Conservation (phyloP, 2,113 vertebrate species). For the Sapajus apella region DNA sequence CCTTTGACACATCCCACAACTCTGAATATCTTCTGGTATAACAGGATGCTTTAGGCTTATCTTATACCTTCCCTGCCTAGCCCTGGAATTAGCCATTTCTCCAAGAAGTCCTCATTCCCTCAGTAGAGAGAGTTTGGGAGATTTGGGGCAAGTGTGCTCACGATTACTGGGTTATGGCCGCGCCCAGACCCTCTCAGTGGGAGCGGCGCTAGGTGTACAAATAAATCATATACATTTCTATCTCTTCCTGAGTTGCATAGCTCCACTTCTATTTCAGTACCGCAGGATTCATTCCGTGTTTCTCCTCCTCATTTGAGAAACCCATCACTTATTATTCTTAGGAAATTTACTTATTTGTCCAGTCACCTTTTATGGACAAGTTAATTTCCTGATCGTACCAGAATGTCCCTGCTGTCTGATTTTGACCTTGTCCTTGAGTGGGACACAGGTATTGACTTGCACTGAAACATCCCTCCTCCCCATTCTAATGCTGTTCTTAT, state of each 20-base stretch:
- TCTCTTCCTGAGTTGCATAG: not conserved
- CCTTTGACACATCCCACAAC: not conserved
- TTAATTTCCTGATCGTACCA: constrained; percentile 7
- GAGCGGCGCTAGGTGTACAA: not conserved
- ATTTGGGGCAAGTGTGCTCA: not conserved
- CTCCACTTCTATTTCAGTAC: not conserved
- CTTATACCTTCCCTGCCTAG: not conserved
- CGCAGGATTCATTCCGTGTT: not conserved
- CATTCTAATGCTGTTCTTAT: not conserved
- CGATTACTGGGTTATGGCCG: not conserved
- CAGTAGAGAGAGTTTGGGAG: not conserved
- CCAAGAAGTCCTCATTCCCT: not conserved
- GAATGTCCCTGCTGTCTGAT: not conserved
- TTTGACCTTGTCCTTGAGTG: not conserved
- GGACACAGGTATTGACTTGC: not conserved
- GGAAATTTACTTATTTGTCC: constrained; percentile 9
- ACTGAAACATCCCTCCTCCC: not conserved
- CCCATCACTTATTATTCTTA: not conserved
- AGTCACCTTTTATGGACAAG: not conserved
- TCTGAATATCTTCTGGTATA: not conserved
- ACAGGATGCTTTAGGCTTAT: not conserved
- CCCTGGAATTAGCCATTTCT: not conserved
- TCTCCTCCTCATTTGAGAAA: not conserved
- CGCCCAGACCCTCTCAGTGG: not conserved
- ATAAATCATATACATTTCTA: not conserved